Percentiles rank a stretch among this genome's conserved stretches.
Evolutionary conservation across 2,797 vertebrate species (phyloP).

Genomic region (Neoniphon sammara): DNA sequence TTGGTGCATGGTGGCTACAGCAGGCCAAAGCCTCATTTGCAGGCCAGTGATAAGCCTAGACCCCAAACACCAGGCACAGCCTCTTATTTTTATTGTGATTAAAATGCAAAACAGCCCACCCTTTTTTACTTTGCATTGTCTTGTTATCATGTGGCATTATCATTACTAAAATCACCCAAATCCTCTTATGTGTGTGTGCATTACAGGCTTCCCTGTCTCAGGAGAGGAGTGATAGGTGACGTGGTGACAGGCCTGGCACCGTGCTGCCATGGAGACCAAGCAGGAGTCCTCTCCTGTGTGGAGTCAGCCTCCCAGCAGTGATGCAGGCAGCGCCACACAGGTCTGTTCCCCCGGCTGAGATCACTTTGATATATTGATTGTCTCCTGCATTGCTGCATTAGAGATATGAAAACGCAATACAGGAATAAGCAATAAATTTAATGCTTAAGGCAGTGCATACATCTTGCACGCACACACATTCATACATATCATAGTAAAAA

Average conservation of each 20-base stretch:
- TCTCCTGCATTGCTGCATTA: background rate
- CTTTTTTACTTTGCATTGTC: no score
- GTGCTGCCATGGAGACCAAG: conserved; percentile 84
- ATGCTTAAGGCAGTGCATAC: no score
- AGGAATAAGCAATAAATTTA: background rate
- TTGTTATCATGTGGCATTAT: background rate
- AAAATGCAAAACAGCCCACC: background rate
- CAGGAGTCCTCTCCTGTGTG: conserved; percentile 82
- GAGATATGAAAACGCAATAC: background rate
- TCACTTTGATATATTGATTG: background rate
- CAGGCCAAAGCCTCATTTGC: background rate
- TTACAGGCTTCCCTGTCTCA: conserved; percentile 49
- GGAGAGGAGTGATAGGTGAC: conserved; percentile 54
- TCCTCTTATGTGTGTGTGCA: conserved; percentile 22
- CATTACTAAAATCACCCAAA: background rate
- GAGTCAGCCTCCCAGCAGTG: conserved; percentile 77
- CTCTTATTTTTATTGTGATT: no score
- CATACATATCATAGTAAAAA: no score
- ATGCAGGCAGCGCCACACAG: conserved; percentile 78
- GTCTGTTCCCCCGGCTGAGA: conserved; percentile 48
- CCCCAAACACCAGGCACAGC: background rate
- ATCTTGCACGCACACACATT: no score
- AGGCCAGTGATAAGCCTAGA: background rate
- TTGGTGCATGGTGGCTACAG: conserved; percentile 2
- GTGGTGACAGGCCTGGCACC: conserved; percentile 48